phyloP scores from a whole-genome alignment of 2,888 invertebrate genomes.

The Philonicus albiceps region DNA sequence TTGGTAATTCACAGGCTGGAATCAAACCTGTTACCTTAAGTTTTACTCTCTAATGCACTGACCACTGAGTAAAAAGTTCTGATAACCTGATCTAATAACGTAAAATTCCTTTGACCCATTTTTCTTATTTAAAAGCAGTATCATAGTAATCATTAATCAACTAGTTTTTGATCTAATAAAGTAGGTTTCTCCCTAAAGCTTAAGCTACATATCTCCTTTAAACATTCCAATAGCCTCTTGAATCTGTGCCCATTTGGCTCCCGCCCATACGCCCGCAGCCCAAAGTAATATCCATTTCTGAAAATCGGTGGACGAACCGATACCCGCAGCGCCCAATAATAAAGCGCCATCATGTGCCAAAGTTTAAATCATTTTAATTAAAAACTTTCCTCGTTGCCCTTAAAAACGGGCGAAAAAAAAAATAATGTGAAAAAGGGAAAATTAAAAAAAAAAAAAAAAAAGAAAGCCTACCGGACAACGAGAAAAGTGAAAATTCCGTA shows the following conservation, averaged over 20 bases:
- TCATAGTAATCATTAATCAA: background rate
- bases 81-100: too few relatives aligned
- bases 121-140: too few relatives aligned
- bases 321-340: background rate
- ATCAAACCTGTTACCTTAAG: too few relatives aligned
- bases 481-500: slow-evolving; percentile 10
- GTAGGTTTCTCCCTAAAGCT: background rate
- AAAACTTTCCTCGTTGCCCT: slow-evolving; percentile 64
- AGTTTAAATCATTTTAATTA: slow-evolving; percentile 57
- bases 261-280: background rate
- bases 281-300: background rate
- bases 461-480: background rate
- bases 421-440: background rate
- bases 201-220: background rate
- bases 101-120: too few relatives aligned
- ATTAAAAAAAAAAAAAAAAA: background rate
- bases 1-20: too few relatives aligned
- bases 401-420: background rate
- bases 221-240: background rate
- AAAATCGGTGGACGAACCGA: background rate
- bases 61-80: too few relatives aligned
- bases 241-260: background rate
- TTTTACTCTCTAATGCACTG: too few relatives aligned
- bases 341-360: slow-evolving; percentile 10
- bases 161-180: background rate